A percentile compares a stretch with the other conserved stretches of the same genome.
These are phyloP conservation scores for Felis catus DNA, from an alignment of 2,113 vertebrate genomes.

Conservation along the genomic window DNA sequence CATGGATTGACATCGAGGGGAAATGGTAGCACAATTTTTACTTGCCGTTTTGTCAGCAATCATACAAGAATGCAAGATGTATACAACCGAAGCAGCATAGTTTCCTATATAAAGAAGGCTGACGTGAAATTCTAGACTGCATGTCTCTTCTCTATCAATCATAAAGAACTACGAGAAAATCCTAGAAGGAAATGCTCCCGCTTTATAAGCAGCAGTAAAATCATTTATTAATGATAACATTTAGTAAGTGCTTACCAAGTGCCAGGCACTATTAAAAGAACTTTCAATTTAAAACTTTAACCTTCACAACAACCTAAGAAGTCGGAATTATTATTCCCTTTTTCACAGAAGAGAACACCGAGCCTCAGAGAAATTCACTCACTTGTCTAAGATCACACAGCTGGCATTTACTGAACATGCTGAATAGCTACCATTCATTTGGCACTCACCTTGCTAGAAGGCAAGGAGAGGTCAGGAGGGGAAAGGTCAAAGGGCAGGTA, in stretches of 20 bases:
- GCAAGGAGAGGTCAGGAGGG: not conserved
- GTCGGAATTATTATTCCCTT: not conserved
- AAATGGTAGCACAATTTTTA: conserved; percentile 19
- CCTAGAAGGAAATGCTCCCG: conserved; percentile 64
- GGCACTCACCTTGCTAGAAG: not conserved
- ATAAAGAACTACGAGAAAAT: conserved; percentile 51
- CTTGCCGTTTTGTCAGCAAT: conserved; percentile 61
- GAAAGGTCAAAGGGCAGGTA: not conserved
- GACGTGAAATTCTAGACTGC: conserved; percentile 39
- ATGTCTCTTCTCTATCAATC: conserved; percentile 52
- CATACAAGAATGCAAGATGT: conserved; percentile 10
- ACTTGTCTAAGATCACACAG: not conserved
- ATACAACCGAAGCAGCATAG: conserved; percentile 40
- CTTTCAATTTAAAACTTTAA: conserved; percentile 41
- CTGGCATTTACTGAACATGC: not conserved
- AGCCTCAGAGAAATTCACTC: not conserved
- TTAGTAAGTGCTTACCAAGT: conserved; percentile 55
- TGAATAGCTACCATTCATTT: not conserved
- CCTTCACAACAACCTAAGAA: not conserved
- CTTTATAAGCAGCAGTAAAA: conserved; percentile 23
- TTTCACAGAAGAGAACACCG: not conserved
- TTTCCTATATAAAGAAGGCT: conserved; percentile 61
- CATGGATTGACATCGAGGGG: not conserved
- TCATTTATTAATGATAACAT: conserved; percentile 64
- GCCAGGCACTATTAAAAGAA: conserved; percentile 38